These are phyloP conservation scores for Chaetura pelagica DNA, from an alignment of 2,113 vertebrate species.

Conservation along the genomic window DNA sequence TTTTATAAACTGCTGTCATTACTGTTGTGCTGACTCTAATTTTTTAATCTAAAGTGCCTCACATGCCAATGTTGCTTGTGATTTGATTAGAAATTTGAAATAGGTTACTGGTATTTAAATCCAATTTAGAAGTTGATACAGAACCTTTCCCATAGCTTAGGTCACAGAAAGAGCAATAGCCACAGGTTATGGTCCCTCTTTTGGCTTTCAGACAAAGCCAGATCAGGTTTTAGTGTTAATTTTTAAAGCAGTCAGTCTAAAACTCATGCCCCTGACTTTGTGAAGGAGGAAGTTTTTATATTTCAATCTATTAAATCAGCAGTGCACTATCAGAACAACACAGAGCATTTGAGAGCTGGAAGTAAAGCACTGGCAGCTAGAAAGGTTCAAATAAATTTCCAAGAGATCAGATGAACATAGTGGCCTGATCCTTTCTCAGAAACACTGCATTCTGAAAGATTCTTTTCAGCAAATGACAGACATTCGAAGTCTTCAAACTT, in stretches of 20 bases:
- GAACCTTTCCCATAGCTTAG: neutral
- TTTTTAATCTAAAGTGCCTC: neutral
- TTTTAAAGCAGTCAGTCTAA: neutral
- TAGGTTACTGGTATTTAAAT: neutral
- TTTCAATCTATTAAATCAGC: neutral
- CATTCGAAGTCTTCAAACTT: neutral
- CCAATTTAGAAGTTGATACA: accelerated
- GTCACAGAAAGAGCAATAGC: neutral
- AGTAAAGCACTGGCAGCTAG: neutral
- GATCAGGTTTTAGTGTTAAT: neutral
- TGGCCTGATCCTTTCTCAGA: neutral
- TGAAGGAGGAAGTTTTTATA: neutral
- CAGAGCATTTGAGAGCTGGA: no score
- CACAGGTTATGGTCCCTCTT: neutral
- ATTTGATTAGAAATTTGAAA: neutral
- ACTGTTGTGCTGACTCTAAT: neutral
- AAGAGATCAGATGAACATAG: neutral
- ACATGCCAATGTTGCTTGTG: neutral
- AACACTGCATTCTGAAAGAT: neutral
- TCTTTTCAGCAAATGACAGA: neutral
- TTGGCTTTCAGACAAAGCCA: neutral
- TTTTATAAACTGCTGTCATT: neutral
- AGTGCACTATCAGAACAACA: neutral
- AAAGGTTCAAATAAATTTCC: neutral
- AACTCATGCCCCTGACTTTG: neutral